phyloP scores from a whole-genome alignment of 1,140 invertebrate genomes.

The Stegodyphus dumicola region DNA sequence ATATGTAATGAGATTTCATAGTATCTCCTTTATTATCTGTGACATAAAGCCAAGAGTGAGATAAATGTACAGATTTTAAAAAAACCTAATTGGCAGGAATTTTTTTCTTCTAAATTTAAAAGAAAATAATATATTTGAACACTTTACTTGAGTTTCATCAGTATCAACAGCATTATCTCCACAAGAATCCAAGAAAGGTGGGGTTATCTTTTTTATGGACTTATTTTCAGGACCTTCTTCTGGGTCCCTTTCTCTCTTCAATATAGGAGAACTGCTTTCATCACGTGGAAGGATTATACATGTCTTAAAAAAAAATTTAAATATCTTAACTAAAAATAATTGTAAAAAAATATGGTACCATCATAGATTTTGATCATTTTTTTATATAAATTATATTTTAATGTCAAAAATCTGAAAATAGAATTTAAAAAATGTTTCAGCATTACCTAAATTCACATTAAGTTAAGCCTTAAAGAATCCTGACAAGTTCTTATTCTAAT shows the following conservation, averaged over 20 bases:
- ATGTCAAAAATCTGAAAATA: no score
- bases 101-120: neutral
- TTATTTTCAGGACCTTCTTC: conserved; percentile 3
- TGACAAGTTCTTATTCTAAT: no score
- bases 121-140: neutral
- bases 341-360: no score
- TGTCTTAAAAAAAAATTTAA: conserved; percentile 10
- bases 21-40: no score
- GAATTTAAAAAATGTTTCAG: no score
- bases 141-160: conserved; percentile 45
- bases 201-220: neutral
- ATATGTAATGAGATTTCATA: no score
- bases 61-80: neutral
- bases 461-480: no score
- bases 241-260: neutral
- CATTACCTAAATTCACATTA: no score
- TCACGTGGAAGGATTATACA: conserved; percentile 35
- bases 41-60: no score
- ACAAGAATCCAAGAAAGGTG: conserved; percentile 23
- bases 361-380: no score
- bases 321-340: no score
- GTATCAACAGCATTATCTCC: conserved; percentile 43
- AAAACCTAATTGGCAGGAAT: neutral
- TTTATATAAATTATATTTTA: no score
- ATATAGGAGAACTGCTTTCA: neutral